These are phyloP conservation scores for Cephus nigrinus DNA, from an alignment of 2,888 invertebrate species.

Conservation along the genomic window DNA sequence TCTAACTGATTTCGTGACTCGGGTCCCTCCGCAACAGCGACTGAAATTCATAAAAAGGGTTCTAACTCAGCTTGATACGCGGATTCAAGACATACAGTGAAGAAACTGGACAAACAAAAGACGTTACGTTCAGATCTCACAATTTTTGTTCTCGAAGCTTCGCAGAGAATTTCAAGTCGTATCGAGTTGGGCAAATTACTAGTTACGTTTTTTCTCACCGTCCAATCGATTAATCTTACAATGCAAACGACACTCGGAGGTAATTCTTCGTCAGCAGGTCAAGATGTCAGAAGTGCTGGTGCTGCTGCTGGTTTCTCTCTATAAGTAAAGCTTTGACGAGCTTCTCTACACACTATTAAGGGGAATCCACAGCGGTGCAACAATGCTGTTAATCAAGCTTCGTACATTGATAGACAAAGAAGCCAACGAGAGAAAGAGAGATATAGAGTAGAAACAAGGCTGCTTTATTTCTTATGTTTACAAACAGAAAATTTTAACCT, in stretches of 20 bases:
- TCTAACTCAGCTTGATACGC: neutral
- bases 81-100: neutral
- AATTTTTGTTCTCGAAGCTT: no score
- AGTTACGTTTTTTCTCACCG: neutral
- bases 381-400: neutral
- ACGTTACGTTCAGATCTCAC: neutral
- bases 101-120: neutral
- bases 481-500: neutral
- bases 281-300: constrained; percentile 25
- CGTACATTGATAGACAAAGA: neutral
- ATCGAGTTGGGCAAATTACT: neutral
- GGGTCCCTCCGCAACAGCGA: neutral
- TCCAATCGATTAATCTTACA: neutral
- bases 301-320: constrained; percentile 10
- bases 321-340: neutral
- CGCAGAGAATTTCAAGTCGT: neutral
- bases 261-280: constrained; percentile 4
- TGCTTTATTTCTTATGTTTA: neutral
- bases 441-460: neutral
- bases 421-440: neutral
- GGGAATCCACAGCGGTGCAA: neutral
- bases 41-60: neutral
- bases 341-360: neutral
- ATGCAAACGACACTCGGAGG: neutral
- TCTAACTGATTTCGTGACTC: neutral